Percentiles rank a stretch among this genome's conserved stretches.
phyloP scores from a whole-genome alignment of 2,888 invertebrate genomes.

The Bembecia ichneumoniformis region DNA sequence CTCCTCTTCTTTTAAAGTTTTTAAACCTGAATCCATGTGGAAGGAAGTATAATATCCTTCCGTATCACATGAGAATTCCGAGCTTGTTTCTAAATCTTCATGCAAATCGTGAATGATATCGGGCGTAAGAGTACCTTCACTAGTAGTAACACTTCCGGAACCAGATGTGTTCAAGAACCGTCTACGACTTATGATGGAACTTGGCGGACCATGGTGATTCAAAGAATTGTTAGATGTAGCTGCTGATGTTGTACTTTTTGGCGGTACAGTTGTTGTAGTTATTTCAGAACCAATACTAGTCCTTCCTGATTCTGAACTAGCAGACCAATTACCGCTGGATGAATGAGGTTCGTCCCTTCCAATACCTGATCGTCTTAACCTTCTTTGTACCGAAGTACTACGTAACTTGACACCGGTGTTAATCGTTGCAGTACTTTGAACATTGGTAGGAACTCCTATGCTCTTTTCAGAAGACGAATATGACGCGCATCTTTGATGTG shows the following conservation, averaged over 20 bases:
- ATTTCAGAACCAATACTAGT: slow-evolving; percentile 90
- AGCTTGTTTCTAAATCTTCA: slow-evolving; percentile 89
- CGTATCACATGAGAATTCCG: slow-evolving; percentile 95
- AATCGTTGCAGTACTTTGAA: slow-evolving; percentile 70
- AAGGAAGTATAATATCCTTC: slow-evolving; percentile 99
- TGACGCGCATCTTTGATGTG: slow-evolving; percentile 84
- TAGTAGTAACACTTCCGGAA: slow-evolving; percentile 87
- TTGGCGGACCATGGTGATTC: slow-evolving; percentile 77
- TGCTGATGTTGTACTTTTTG: slow-evolving; percentile 78
- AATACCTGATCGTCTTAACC: slow-evolving; percentile 76
- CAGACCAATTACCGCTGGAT: slow-evolving; percentile 95
- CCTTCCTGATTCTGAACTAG: slow-evolving; percentile 89
- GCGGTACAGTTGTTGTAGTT: slow-evolving; percentile 77
- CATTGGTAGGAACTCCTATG: slow-evolving; percentile 70
- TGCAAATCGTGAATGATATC: slow-evolving; percentile 85
- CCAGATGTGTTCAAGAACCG: slow-evolving; percentile 81
- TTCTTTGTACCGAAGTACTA: slow-evolving; percentile 79
- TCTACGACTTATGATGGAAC: slow-evolving; percentile 78
- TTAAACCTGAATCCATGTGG: slow-evolving; percentile 95
- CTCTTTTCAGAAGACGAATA: slow-evolving; percentile 84
- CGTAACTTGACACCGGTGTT: slow-evolving; percentile 80
- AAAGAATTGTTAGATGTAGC: slow-evolving; percentile 80
- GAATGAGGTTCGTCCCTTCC: slow-evolving; percentile 88
- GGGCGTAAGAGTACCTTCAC: slow-evolving; percentile 87
- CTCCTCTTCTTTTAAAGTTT: slow-evolving; percentile 83